These are phyloP conservation scores for Cynopterus brachyotis DNA, from an alignment of 2,113 vertebrate genomes.

Conservation along the genomic window DNA sequence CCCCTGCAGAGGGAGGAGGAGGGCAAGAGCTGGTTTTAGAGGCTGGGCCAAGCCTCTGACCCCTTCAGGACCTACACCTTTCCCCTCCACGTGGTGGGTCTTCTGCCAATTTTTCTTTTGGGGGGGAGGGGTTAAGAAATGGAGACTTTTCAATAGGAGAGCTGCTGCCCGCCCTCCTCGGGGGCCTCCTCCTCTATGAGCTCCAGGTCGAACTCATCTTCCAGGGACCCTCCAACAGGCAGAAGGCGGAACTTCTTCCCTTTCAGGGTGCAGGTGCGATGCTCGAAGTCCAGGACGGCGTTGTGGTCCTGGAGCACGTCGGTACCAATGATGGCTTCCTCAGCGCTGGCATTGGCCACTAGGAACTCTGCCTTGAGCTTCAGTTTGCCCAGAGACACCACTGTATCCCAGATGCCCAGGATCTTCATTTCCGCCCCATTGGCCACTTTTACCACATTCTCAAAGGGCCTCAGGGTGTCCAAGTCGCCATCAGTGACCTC, in stretches of 20 bases:
- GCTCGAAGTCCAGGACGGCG: constrained; percentile 71
- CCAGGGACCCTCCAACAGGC: constrained; percentile 68
- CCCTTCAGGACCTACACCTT: neutral
- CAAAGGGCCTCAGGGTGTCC: constrained; percentile 71
- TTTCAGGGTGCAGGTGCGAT: constrained; percentile 74
- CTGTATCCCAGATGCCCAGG: constrained; percentile 73
- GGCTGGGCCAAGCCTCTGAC: neutral
- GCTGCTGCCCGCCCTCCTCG: neutral
- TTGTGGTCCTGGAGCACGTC: constrained; percentile 77
- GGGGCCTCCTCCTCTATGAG: constrained; percentile 70
- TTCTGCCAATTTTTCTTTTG: neutral
- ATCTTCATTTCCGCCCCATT: constrained; percentile 78
- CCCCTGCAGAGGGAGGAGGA: neutral
- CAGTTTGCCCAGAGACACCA: constrained; percentile 68
- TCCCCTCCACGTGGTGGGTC: neutral
- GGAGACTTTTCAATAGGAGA: constrained; percentile 14
- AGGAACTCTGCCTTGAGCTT: constrained; percentile 75
- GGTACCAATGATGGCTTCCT: constrained; percentile 75
- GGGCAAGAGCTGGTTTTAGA: neutral
- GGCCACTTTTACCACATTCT: constrained; percentile 76
- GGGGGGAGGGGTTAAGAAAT: neutral
- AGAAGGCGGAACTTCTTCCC: constrained; percentile 76
- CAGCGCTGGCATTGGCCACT: constrained; percentile 65
- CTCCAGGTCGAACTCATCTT: constrained; percentile 77
- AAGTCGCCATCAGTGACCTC: constrained; percentile 72